These are phyloP conservation scores for Tridacna gigas DNA, from an alignment of 2,888 invertebrate species.

Conservation along the genomic window DNA sequence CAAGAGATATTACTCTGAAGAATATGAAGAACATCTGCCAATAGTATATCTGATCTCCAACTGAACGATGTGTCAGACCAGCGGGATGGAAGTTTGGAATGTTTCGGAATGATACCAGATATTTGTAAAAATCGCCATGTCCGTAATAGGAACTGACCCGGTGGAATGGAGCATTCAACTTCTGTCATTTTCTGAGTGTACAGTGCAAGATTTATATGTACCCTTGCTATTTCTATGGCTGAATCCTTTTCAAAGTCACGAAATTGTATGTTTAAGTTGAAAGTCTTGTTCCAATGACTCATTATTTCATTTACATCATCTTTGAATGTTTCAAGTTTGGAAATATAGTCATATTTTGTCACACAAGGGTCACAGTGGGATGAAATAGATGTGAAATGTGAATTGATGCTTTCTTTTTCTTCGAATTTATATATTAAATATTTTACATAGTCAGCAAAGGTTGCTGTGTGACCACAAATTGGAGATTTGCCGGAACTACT, in stretches of 20 bases:
- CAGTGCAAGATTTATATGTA: constrained; percentile 53
- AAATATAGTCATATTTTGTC: constrained; percentile 67
- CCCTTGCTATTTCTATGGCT: constrained; percentile 50
- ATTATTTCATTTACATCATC: constrained; percentile 60
- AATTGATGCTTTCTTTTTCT: constrained; percentile 43
- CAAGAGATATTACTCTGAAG: constrained; percentile 39
- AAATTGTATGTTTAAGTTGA: constrained; percentile 63
- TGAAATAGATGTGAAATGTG: constrained; percentile 67
- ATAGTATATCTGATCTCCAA: constrained; percentile 35
- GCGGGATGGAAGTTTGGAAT: constrained; percentile 56
- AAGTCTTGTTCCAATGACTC: constrained; percentile 49
- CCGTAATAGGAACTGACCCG: constrained; percentile 53
- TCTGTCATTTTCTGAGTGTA: constrained; percentile 46
- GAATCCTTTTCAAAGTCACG: constrained; percentile 67
- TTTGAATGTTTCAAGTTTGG: constrained; percentile 70
- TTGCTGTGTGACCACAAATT: constrained; percentile 71
- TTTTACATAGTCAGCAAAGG: constrained; percentile 71
- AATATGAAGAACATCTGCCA: constrained; percentile 42
- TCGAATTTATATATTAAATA: constrained; percentile 61
- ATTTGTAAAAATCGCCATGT: constrained; percentile 75
- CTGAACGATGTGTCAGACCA: constrained; percentile 17
- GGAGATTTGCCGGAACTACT: constrained; percentile 12
- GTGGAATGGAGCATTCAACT: constrained; percentile 60
- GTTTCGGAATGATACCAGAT: constrained; percentile 67
- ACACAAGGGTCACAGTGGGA: constrained; percentile 70